Percentiles rank a stretch among this genome's conserved stretches.
These are phyloP conservation scores for Zygothrica quintamaculata DNA, from an alignment of 2,888 invertebrate species.

Conservation along the genomic window DNA sequence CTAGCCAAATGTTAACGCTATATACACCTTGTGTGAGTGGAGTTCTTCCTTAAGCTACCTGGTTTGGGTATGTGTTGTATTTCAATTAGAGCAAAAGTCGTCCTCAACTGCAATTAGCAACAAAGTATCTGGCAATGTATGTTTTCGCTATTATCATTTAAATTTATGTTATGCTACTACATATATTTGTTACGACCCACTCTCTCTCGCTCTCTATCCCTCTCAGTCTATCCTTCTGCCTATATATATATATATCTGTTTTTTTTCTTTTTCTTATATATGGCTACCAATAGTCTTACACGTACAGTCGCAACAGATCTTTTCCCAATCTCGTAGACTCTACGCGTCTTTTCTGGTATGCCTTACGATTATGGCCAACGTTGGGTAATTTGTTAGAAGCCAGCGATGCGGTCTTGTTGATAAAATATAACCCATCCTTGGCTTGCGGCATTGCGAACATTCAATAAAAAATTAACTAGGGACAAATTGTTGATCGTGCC, in stretches of 20 bases:
- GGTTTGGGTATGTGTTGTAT: slow-evolving; percentile 60
- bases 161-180: slow-evolving; percentile 73
- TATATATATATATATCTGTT: no score
- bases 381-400: slow-evolving; percentile 58
- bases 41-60: slow-evolving; percentile 18
- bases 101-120: slow-evolving; percentile 73
- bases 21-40: slow-evolving; percentile 12
- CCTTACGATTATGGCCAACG: slow-evolving; percentile 49
- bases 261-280: no score
- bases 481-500: slow-evolving; percentile 60
- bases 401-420: slow-evolving; percentile 42
- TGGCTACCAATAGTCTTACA: no score
- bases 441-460: slow-evolving; percentile 36
- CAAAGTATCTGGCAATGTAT: slow-evolving; percentile 77
- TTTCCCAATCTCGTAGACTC: neutral
- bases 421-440: slow-evolving; percentile 40
- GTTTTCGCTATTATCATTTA: slow-evolving; percentile 77
- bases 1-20: no score
- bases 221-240: neutral
- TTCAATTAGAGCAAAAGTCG: slow-evolving; percentile 76
- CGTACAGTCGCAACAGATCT: no score
- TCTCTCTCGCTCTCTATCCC: slow-evolving; percentile 6
- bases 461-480: slow-evolving; percentile 58
- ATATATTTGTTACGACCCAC: slow-evolving; percentile 57
- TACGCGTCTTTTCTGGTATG: slow-evolving; percentile 23